Conservation (phyloP, 2,888 invertebrate genomes). For the Campoletis raptor region DNA sequence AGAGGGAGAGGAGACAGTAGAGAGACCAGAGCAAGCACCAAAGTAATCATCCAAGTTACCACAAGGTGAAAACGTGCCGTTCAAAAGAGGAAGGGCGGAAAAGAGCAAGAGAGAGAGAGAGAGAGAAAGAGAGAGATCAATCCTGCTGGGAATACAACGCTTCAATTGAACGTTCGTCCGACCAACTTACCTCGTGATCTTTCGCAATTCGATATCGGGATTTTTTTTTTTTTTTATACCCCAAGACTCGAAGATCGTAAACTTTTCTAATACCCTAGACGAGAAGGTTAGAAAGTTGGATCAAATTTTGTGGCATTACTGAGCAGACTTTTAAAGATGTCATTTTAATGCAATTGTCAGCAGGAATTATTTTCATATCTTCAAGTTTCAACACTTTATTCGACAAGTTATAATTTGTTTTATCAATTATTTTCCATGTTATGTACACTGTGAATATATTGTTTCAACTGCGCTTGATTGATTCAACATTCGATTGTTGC, state of each 20-base stretch:
- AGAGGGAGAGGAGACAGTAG: constrained; percentile 18
- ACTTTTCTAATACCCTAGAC: constrained; percentile 21
- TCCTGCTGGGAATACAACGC: constrained; percentile 42
- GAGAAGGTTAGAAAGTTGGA: constrained; percentile 28
- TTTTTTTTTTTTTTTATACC: constrained; percentile 36
- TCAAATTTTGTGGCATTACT: constrained; percentile 20
- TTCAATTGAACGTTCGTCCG: constrained; percentile 54
- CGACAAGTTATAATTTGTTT: background rate
- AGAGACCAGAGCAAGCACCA: constrained; percentile 47
- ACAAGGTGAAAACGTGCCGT: constrained; percentile 64
- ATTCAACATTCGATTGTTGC: background rate
- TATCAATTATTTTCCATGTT: too few relatives aligned
- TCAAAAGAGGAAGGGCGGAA: background rate
- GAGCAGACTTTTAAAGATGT: background rate
- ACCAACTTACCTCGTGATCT: constrained; percentile 53
- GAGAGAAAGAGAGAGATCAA: constrained; percentile 36
- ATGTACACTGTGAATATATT: too few relatives aligned
- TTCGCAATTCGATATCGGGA: constrained; percentile 50
- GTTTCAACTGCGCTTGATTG: background rate
- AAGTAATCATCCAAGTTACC: constrained; percentile 65
- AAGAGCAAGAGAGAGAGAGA: background rate
- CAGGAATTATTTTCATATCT: background rate
- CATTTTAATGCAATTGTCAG: constrained; percentile 19
- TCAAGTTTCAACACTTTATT: background rate
- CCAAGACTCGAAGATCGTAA: constrained; percentile 1